Percentiles rank a stretch among this genome's conserved stretches.
These are phyloP conservation scores for Merodon equestris DNA, from an alignment of 2,888 invertebrate species.

Conservation along the genomic window DNA sequence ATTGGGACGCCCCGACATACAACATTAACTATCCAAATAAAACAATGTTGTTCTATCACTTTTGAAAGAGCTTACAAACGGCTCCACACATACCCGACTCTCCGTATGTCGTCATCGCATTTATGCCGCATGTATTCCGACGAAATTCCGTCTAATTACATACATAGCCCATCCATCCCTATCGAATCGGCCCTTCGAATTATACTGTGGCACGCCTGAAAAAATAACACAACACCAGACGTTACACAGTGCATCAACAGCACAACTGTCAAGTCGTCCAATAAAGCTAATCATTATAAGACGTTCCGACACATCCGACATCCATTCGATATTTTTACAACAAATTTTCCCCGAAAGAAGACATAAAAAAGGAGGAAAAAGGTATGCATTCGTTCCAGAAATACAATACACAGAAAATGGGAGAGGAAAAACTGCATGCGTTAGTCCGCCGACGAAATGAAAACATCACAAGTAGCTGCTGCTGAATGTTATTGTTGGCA, in stretches of 20 bases:
- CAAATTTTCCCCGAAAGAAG: conserved; percentile 4
- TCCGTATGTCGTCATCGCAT: too few relatives aligned
- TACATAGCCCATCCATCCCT: neutral
- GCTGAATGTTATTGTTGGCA: conserved; percentile 62
- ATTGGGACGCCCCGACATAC: conserved; percentile 12
- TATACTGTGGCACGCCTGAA: conserved; percentile 43
- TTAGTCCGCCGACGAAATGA: conserved; percentile 39
- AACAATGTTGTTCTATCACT: conserved; percentile 37
- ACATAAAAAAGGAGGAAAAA: neutral
- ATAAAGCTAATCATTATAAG: conserved; percentile 65
- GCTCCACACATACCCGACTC: conserved; percentile 16
- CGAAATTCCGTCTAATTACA: conserved; percentile 45
- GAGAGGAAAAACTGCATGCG: too few relatives aligned
- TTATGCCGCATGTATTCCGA: conserved; percentile 7
- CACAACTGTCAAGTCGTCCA: conserved; percentile 59
- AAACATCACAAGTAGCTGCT: conserved; percentile 52
- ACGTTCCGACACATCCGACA: conserved; percentile 43
- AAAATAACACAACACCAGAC: conserved; percentile 29
- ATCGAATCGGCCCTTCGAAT: neutral
- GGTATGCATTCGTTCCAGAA: conserved; percentile 25
- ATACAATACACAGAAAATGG: conserved; percentile 17
- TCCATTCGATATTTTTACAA: conserved; percentile 49
- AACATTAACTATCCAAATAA: conserved; percentile 46
- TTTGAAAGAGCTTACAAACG: too few relatives aligned
- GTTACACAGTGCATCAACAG: too few relatives aligned